phyloP scores from a whole-genome alignment of 2,888 invertebrate genomes.

The Trichopoda pennipes region DNA sequence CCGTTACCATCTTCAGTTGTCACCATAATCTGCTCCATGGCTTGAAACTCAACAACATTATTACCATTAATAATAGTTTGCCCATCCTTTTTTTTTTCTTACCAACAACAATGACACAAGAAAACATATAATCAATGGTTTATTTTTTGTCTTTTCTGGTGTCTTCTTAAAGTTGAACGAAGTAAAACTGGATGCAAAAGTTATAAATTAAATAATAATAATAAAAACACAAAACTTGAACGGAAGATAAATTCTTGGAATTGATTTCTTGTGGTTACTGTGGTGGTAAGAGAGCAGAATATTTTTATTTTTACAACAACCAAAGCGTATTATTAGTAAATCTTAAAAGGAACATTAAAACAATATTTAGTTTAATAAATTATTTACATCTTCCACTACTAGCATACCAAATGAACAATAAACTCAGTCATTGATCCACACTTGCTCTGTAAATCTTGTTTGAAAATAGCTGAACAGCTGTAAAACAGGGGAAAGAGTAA shows the following conservation, averaged over 20 bases:
- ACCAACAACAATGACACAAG: constrained; percentile 49
- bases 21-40: neutral
- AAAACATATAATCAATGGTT: constrained; percentile 53
- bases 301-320: constrained; percentile 31
- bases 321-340: constrained; percentile 24
- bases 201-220: constrained; percentile 7
- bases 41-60: constrained; percentile 5
- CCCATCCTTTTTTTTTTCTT: constrained; percentile 63
- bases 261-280: constrained; percentile 68
- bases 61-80: constrained; percentile 65
- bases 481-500: neutral
- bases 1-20: constrained; percentile 29
- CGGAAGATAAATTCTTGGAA: constrained; percentile 67
- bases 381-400: constrained; percentile 35
- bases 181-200: constrained; percentile 40
- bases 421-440: constrained; percentile 15
- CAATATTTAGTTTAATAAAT: constrained; percentile 57
- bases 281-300: constrained; percentile 45
- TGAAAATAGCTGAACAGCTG: neutral
- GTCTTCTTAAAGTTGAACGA: constrained; percentile 23
- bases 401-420: neutral
- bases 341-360: constrained; percentile 49
- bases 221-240: constrained; percentile 39
- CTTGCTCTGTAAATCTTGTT: constrained; percentile 19
- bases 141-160: neutral